These are phyloP conservation scores for Corydoras maculifer DNA, from an alignment of 2,113 vertebrate species.

Conservation along the genomic window DNA sequence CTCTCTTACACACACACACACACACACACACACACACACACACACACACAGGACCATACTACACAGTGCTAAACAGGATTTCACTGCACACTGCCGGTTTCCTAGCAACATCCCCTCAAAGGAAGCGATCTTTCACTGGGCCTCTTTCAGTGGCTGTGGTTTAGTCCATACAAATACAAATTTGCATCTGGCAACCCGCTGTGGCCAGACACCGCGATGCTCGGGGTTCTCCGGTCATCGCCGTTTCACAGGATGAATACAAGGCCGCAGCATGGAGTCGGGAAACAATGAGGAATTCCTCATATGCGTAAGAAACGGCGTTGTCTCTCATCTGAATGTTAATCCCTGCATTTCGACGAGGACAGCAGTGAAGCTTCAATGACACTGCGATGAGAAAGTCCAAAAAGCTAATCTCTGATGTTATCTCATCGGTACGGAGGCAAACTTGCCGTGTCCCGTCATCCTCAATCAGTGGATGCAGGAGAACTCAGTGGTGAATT, in stretches of 20 bases:
- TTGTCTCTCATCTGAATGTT: no score
- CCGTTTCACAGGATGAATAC: slow-evolving; percentile 19
- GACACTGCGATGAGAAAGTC: no score
- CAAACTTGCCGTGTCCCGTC: no score
- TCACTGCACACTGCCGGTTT: slow-evolving; percentile 63
- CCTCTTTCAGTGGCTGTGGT: slow-evolving; percentile 60
- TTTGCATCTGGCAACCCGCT: slow-evolving; percentile 49
- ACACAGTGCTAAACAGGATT: slow-evolving; percentile 52
- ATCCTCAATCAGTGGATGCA: no score
- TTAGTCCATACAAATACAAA: slow-evolving; percentile 64
- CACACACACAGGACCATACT: slow-evolving; percentile 50
- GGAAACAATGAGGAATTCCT: neutral
- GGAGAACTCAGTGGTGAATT: no score
- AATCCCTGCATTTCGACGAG: no score
- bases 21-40: slow-evolving; percentile 25
- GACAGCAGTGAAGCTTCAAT: no score
- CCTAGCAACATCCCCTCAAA: slow-evolving; percentile 81
- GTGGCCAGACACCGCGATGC: slow-evolving; percentile 27
- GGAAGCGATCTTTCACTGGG: slow-evolving; percentile 54
- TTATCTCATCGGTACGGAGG: no score
- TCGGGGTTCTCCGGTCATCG: slow-evolving; percentile 37
- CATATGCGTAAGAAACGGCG: neutral
- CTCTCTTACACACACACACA: slow-evolving; percentile 39
- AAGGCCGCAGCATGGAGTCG: slow-evolving; percentile 9
- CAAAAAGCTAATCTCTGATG: no score